Evolutionary conservation across 2,113 vertebrate species (phyloP).

Genomic region (Pogonocichla stellata): DNA sequence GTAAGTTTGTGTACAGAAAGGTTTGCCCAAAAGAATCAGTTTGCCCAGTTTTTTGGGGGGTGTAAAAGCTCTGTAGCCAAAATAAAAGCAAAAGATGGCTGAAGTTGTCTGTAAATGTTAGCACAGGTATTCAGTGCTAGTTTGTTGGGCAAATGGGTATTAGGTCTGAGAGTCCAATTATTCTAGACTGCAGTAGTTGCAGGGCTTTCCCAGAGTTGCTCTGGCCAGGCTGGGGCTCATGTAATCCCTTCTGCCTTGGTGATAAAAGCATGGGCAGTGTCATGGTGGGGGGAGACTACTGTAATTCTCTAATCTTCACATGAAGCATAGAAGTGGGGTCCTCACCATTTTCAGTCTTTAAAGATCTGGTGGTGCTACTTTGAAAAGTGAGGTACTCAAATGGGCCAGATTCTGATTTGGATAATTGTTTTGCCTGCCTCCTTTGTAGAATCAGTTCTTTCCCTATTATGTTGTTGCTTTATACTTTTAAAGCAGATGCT

Average conservation of each 20-base stretch:
- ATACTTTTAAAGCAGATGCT: background rate
- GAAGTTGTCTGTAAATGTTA: background rate
- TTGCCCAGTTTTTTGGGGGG: background rate
- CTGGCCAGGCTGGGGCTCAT: background rate
- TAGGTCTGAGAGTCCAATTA: background rate
- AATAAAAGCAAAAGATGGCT: background rate
- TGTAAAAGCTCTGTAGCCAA: background rate
- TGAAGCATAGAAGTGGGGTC: background rate
- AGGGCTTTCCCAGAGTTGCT: background rate
- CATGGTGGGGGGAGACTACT: background rate
- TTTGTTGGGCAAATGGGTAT: background rate
- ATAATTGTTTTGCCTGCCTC: background rate
- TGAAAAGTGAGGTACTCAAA: background rate
- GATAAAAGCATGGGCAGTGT: background rate
- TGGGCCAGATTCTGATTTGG: background rate
- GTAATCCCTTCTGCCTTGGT: background rate
- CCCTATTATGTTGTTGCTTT: background rate
- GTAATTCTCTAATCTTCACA: background rate
- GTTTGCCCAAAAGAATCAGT: background rate
- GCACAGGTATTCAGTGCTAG: background rate
- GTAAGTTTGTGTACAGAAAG: background rate
- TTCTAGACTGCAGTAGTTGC: background rate
- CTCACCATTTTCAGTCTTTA: background rate
- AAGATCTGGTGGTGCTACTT: background rate
- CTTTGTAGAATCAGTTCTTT: background rate